A percentile compares a stretch with the other conserved stretches of the same genome.
phyloP scores from a whole-genome alignment of 2,888 invertebrate species.

The Yponomeuta plumbellus region DNA sequence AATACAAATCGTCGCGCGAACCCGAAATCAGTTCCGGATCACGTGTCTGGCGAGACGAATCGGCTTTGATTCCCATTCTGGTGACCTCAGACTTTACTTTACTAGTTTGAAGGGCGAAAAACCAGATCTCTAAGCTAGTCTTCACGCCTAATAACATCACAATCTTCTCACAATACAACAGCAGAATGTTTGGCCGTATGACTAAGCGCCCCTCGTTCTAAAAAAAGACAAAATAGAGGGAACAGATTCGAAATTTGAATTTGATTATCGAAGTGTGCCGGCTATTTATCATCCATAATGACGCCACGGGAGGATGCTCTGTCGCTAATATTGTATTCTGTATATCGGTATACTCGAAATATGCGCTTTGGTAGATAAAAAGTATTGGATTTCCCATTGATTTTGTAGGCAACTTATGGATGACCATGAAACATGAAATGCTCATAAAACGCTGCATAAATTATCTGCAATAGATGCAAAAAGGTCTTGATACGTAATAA shows the following conservation, averaged over 20 bases:
- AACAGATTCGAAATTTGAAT: conserved; percentile 76
- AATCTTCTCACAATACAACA: conserved; percentile 72
- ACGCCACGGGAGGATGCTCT: conserved; percentile 59
- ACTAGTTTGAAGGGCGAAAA: neutral
- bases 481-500: too few relatives aligned
- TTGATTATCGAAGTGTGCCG: conserved; percentile 76
- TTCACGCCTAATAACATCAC: conserved; percentile 74
- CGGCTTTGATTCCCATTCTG: conserved; percentile 49
- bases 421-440: too few relatives aligned
- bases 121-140: conserved; percentile 15
- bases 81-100: neutral
- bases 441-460: too few relatives aligned
- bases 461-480: too few relatives aligned
- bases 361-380: conserved; percentile 56
- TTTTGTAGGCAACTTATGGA: conserved; percentile 42
- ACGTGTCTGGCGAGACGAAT: conserved; percentile 79
- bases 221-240: conserved; percentile 50
- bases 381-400: conserved; percentile 63
- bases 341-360: conserved; percentile 60
- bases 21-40: conserved; percentile 74
- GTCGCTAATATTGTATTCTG: conserved; percentile 73
- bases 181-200: conserved; percentile 48
- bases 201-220: conserved; percentile 43
- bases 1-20: conserved; percentile 58
- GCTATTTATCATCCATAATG: conserved; percentile 75